These are phyloP conservation scores for Melinaea marsaeus DNA, from an alignment of 2,888 invertebrate species.

Conservation along the genomic window DNA sequence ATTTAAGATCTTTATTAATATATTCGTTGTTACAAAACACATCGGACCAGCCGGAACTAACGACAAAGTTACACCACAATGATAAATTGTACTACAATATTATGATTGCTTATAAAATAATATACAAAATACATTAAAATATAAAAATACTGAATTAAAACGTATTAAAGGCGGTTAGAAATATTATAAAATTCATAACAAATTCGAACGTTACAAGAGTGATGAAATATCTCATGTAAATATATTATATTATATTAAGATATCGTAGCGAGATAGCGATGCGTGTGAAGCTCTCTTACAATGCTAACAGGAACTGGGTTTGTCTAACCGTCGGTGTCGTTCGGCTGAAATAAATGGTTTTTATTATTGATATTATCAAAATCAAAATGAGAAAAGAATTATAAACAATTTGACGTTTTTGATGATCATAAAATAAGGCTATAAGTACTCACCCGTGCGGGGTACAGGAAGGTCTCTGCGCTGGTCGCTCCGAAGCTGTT, in stretches of 20 bases:
- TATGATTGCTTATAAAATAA: neutral
- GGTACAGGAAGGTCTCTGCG: conserved; percentile 86
- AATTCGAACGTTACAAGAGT: conserved; percentile 7
- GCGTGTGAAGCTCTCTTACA: conserved; percentile 42
- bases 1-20: neutral
- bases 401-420: neutral
- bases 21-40: neutral
- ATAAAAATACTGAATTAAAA: neutral
- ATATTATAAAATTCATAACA: conserved; percentile 11
- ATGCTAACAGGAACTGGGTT: conserved; percentile 64
- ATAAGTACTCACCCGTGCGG: conserved; percentile 70
- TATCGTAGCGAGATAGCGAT: conserved; percentile 41
- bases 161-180: conserved; percentile 5
- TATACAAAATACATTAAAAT: neutral
- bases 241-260: neutral
- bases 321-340: conserved; percentile 39
- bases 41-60: conserved; percentile 27
- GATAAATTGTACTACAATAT: neutral
- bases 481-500: conserved; percentile 80
- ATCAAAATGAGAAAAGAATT: neutral
- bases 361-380: neutral
- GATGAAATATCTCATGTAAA: neutral
- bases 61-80: neutral
- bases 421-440: neutral
- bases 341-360: conserved; percentile 52